phyloP scores from a whole-genome alignment of 2,888 invertebrate species.

The Sarcophaga carnaria region DNA sequence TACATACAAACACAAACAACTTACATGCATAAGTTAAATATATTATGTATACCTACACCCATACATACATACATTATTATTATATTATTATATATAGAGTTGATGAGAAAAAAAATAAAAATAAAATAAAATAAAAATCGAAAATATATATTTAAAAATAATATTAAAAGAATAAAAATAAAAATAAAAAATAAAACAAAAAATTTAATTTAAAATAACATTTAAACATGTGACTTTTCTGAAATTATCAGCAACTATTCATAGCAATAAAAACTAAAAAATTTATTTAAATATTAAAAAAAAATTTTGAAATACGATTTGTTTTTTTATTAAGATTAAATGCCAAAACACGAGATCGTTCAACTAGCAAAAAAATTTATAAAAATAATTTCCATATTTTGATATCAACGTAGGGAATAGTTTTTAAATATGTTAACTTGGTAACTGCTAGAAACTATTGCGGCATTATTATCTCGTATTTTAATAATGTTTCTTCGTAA shows the following conservation, averaged over 20 bases:
- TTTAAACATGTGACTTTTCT: slow-evolving; percentile 66
- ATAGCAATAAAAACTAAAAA: slow-evolving; percentile 66
- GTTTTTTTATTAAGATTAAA: background rate
- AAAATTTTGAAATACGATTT: background rate
- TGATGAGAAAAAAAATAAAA: slow-evolving; percentile 15
- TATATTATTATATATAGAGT: slow-evolving; percentile 55
- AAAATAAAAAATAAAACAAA: slow-evolving; percentile 30
- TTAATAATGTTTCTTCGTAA: too few relatives aligned
- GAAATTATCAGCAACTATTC: slow-evolving; percentile 67
- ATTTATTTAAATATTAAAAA: slow-evolving; percentile 65
- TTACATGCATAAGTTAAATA: slow-evolving; percentile 21
- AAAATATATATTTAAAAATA: slow-evolving; percentile 38
- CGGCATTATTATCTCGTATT: too few relatives aligned
- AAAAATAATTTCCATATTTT: too few relatives aligned
- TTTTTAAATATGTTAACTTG: too few relatives aligned
- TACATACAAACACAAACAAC: slow-evolving; percentile 28
- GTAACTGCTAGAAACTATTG: too few relatives aligned
- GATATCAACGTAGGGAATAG: too few relatives aligned
- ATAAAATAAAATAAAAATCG: slow-evolving; percentile 17
- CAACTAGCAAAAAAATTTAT: too few relatives aligned
- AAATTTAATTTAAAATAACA: slow-evolving; percentile 31
- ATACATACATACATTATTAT: slow-evolving; percentile 18
- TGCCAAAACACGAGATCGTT: too few relatives aligned
- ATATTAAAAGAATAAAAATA: slow-evolving; percentile 34
- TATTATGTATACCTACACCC: slow-evolving; percentile 30